Evolutionary conservation across 2,797 vertebrate species (phyloP).

Genomic region (Dallia pectoralis): DNA sequence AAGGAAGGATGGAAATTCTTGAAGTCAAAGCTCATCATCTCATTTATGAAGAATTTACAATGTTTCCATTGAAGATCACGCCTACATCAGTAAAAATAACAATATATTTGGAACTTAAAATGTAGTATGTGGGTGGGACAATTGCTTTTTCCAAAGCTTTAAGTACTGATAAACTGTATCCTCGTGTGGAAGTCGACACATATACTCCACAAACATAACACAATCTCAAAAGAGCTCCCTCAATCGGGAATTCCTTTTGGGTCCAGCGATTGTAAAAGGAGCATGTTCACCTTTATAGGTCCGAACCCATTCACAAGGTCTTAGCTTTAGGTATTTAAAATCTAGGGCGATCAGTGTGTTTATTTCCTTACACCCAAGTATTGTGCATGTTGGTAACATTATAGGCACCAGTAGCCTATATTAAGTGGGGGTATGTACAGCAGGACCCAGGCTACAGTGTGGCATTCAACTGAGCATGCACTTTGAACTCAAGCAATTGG

Average conservation of each 20-base stretch:
- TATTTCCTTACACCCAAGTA: background rate
- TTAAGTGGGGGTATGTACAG: background rate
- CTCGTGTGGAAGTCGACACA: too few species aligned
- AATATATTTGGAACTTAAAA: background rate
- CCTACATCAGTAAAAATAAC: background rate
- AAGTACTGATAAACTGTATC: background rate
- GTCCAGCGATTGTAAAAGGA: background rate
- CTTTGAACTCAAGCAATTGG: background rate
- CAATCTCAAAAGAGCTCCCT: background rate
- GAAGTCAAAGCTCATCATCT: slow-evolving; percentile 14
- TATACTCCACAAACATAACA: too few species aligned
- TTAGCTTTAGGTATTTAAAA: background rate
- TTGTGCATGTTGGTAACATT: background rate
- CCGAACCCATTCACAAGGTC: background rate
- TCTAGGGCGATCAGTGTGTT: background rate
- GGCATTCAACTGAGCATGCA: background rate
- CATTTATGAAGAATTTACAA: slow-evolving; percentile 28
- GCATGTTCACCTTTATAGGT: background rate
- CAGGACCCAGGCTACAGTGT: background rate
- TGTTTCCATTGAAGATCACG: background rate
- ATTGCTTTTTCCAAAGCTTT: background rate
- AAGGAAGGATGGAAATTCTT: slow-evolving; percentile 18
- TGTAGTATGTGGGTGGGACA: background rate
- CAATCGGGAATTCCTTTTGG: background rate
- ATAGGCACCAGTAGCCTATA: background rate